A percentile compares a stretch with the other conserved stretches of the same genome.
phyloP scores from a whole-genome alignment of 2,888 invertebrate species.

The Habroteleia sp. region DNA sequence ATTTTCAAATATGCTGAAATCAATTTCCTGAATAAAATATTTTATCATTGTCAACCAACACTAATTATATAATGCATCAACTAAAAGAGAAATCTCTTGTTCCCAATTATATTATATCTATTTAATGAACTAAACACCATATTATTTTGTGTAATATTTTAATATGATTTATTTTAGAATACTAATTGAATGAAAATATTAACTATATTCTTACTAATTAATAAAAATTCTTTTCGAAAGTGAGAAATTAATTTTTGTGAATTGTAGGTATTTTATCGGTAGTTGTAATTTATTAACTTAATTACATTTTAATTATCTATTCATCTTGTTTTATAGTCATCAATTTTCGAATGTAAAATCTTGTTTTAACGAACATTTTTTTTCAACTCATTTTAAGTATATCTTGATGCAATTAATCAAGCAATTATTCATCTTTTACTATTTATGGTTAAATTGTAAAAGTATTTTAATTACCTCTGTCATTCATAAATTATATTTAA shows the following conservation, averaged over 20 bases:
- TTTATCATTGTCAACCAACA: constrained; percentile 1
- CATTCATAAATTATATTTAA: constrained; percentile 37
- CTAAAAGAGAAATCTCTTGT: constrained; percentile 39
- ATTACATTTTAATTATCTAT: constrained; percentile 49
- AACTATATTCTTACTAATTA: constrained; percentile 14
- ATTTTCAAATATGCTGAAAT: too few relatives aligned
- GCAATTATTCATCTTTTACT: constrained; percentile 22
- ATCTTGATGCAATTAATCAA: constrained; percentile 38
- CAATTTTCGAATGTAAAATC: constrained; percentile 19
- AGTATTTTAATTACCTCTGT: constrained; percentile 36
- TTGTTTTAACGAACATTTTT: constrained; percentile 17
- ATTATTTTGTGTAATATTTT: too few relatives aligned
- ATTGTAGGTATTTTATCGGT: neutral
- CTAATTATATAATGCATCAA: constrained; percentile 16
- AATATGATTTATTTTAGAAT: constrained; percentile 9
- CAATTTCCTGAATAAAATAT: too few relatives aligned
- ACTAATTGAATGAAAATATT: neutral
- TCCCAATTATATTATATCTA: constrained; percentile 26
- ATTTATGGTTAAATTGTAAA: constrained; percentile 20
- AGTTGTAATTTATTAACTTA: constrained; percentile 28
- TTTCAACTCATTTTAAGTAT: constrained; percentile 9
- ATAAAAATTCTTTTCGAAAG: constrained; percentile 6
- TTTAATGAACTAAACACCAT: constrained; percentile 17
- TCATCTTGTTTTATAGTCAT: constrained; percentile 27
- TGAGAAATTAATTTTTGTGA: constrained; percentile 4